Conservation (phyloP, 2,797 vertebrate genomes). For the Pogoniulus pusillus region DNA sequence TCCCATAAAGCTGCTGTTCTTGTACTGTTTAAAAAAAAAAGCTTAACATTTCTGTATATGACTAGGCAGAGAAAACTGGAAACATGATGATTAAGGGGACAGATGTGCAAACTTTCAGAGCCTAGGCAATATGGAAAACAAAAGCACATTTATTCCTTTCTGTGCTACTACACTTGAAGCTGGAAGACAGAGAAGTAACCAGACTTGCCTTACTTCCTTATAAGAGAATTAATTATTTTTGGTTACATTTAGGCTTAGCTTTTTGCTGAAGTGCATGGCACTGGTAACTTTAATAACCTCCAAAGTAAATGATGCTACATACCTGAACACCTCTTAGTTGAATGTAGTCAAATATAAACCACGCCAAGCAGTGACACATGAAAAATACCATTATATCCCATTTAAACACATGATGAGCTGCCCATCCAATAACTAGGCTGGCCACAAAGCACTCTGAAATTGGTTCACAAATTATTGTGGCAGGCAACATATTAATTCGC, state of each 20-base stretch:
- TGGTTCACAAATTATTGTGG: conserved; percentile 91
- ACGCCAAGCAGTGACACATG: conserved; percentile 97
- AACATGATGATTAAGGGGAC: neutral
- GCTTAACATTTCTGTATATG: neutral
- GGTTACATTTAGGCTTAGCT: neutral
- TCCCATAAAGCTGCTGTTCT: neutral
- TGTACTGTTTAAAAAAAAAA: neutral
- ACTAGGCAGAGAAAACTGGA: neutral
- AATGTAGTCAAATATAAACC: conserved; percentile 96
- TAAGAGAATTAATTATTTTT: neutral
- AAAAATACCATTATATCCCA: conserved; percentile 99
- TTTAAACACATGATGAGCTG: conserved; percentile 92
- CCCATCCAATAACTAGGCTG: conserved; percentile 96
- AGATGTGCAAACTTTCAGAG: neutral
- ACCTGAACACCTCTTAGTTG: conserved; percentile 97
- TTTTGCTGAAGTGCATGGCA: neutral
- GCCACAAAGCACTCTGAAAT: conserved; percentile 97
- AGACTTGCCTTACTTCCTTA: neutral
- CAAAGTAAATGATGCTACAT: conserved; percentile 38
- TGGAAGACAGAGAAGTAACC: neutral
- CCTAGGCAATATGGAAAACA: neutral
- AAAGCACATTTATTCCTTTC: neutral
- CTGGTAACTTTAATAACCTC: neutral
- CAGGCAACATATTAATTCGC: conserved; percentile 96
- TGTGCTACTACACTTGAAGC: neutral